Base-by-base conservation (phyloP, 2,113 vertebrate species). In the Oriolus oriolus region DNA sequence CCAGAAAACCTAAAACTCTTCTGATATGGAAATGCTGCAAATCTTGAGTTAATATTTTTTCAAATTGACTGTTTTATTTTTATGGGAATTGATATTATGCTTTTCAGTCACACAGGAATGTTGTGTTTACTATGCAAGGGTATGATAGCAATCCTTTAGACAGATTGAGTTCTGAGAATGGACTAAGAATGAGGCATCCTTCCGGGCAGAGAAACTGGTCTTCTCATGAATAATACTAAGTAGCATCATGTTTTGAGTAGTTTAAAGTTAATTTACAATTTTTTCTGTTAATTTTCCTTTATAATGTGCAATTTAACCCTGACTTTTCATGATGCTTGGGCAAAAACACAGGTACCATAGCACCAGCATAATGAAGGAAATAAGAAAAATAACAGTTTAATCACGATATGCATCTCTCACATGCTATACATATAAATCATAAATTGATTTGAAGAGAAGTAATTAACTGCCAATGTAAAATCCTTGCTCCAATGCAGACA, bases 401-500 rank as follows among this genome's bases (percentile, higher is more conserved):
- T 84, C 10, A 28, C 75, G 30, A 63, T 47, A 27, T 2, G 1
- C 5, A 22, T 87, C 10, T 79, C 39, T 63, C 15, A 30, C 7
- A 16, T n/a, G 8, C 66, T 19, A 41, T 6, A 26, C 14, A 54
- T 27, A n/a, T n/a, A n/a, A n/a, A n/a, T n/a, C n/a, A 35, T n/a
- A 78, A 84, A 39, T 44, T 35, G 24, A 41, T 39, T 74, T 53
- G 9, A 76, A 64, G 30, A 74, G 24, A 13, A 27, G 33, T 24
- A 53, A 45, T 56, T 71, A 86, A 53, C 16, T n/a, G 20, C 26
- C 5, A 1, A 4, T 30, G 19, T 63, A 54, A 94, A 92, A 80
- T 50, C 66, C 52, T 42, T 30, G 8, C 11, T 18, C 31, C 0
- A 4, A 0, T 28, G 30, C 11, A 53, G 33, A 53, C 5, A 13